Base-by-base conservation (phyloP, 2,113 vertebrate species). In the Holacanthus passer region DNA sequence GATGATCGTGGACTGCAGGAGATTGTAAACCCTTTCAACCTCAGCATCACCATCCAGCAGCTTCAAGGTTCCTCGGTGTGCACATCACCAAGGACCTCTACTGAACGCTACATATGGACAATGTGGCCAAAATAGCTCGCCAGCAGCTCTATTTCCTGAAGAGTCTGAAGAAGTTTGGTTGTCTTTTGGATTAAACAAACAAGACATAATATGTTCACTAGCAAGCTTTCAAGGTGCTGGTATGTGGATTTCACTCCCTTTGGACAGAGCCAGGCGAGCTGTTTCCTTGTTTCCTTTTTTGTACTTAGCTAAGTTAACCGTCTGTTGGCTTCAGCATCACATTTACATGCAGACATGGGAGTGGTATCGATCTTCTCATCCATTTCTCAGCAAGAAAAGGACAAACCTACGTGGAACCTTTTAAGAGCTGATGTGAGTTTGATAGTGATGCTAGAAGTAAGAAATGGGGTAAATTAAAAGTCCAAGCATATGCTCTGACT, bases 401-500 rank as follows among this genome's bases (percentile, higher is more conserved):
- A 32, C 52, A 27, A 47, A 35, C 9, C 17, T 37, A 35, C 11
- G 29, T 48, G 29, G 47, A 56, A 27, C 29, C 35, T 55, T 75
- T 32, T 29, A 64, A 59, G 43, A 59, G 24, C 20, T 50, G 45
- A 76, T 59, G 24, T 4, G 41, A 80, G 29, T 73, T 77, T 73
- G 37, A 65, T 45, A 37, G 62, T 17, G 13, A 67, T 53, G 43
- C 31, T 48, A 29, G 24, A 20, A 70, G 56, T 59, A 63, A 35
- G 35, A 70, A 77, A 76, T 13, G 60, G 5, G 29, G 14, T 50
- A n/a, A 53, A 79, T 62, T 63, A 50, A 43, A 84, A 59, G 62
- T 67, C 10, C 3, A 45, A 45, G 43, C 37, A 24, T 22, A 32
- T 65, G 58, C 59, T 71, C 39, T 24, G 47, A 86, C 95, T 93